Base-by-base conservation (phyloP, 2,888 invertebrate species). In the Orthosia cruda region DNA sequence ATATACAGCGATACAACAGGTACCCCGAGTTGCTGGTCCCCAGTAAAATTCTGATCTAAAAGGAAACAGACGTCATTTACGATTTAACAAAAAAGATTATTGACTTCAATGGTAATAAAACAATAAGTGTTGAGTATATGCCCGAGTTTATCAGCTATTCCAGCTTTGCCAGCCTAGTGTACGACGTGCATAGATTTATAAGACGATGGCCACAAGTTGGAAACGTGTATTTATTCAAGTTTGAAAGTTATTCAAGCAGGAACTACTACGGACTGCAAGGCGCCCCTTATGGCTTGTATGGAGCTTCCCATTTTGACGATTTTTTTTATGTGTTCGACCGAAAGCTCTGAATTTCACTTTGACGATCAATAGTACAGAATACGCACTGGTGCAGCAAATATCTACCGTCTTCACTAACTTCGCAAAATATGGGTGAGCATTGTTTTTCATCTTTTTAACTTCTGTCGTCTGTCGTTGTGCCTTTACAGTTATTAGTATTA, bases 291-390 rank as follows among this genome's bases (percentile, higher is more conserved):
- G 91, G 87, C 3, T 64, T 93, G 11, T 58, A 26, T 0, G 93
- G 92, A 12, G 81, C 90, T 4, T 72, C 89, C 1, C 94, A 94
- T 71, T 63, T 90, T 13, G 94, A 94, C 7, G 93, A 93, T 49
- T 61, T 91, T 15, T 83, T 89, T 71, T 92, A 94, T 57, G 57
- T 94, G 13, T 93, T 94, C 64, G 80, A 92, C 45, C 89, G 2
- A 74, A 79, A 62, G 12, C 13, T 11, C 40, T 71, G n/a, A 59
- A 61, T 50, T 32, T 77, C 18, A 13, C 50, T 23, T 32, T 71
- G 15, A 15, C 62, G 47, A 61, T n/a, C 58, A 63, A 59, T 52
- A 80, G 68, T n/a, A 59, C n/a, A 47, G 79, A 78, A 49, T 82
- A 68, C 23, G 61, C 73, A 15, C 55, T 82, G 18, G 63, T 84